Evolutionary conservation across 2,797 vertebrate genomes (phyloP).

Genomic region (Phataginus tricuspis): DNA sequence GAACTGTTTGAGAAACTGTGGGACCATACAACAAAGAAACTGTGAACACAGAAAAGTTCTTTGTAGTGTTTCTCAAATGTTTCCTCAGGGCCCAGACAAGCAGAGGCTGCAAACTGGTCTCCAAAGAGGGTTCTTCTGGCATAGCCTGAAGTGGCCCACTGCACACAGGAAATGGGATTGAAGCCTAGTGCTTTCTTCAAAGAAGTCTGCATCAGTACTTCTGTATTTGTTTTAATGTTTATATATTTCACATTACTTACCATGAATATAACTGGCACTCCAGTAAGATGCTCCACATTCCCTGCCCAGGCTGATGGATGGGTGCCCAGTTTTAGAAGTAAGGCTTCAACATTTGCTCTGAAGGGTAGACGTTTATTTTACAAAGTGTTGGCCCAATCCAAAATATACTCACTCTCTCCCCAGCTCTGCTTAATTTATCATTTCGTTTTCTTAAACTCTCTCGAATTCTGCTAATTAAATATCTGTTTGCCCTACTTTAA

Average conservation of each 20-base stretch:
- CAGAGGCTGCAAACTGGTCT: neutral
- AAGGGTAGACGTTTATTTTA: neutral
- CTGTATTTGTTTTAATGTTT: constrained; percentile 3
- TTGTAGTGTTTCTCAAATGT: neutral
- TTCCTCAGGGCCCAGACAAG: neutral
- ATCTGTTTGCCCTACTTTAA: neutral
- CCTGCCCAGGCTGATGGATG: neutral
- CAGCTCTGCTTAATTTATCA: neutral
- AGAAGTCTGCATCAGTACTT: neutral
- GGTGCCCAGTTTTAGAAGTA: neutral
- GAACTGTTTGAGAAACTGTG: neutral
- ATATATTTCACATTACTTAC: neutral
- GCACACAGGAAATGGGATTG: neutral
- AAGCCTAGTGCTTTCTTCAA: neutral
- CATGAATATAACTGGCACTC: neutral
- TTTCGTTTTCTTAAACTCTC: neutral
- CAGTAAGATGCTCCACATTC: neutral
- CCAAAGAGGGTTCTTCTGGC: neutral
- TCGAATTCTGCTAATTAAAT: constrained; percentile 22
- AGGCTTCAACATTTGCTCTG: neutral
- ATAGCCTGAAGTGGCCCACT: neutral
- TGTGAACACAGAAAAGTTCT: neutral
- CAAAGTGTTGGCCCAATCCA: neutral
- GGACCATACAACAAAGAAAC: neutral
- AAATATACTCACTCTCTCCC: neutral